Base-by-base conservation (phyloP, 2,797 vertebrate genomes). In the Ammospiza maritima region DNA sequence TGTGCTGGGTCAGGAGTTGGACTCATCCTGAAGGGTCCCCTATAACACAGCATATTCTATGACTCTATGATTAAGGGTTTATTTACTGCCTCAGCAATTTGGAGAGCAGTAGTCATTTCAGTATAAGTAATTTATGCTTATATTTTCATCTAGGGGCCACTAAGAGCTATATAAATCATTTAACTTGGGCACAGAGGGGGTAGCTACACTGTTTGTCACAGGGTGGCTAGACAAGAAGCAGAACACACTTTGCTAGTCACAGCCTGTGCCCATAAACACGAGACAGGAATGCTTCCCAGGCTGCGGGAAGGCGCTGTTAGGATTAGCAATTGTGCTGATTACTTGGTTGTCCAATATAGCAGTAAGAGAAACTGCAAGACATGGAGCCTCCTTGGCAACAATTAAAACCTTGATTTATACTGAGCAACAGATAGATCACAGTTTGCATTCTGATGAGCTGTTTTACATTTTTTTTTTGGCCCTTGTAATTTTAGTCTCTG, bases 391-490 rank as follows among this genome's bases (percentile, higher is more conserved):
- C 83, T 76, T 82, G 64, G 88, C 85, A 96, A 86, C 80, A 94
- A 45, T 86, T 92, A 90, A 90, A 97, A 87, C 71, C 27, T 79
- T 83, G 58, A 81, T 87, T 94, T 94, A 58, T 58, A 53, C 65
- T 65, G 14, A 84, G 85, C 76, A 93, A 85, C 92, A 88, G 54
- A 71, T 38, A 88, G 69, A 86, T 78, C 89, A 78, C 58, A 20
- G 60, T 86, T 88, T 90, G 87, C 88, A 94, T 96, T 92, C 89
- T 93, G 70, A 94, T 95, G 79, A 94, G 58, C 79, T 94, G 56
- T 30, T 96, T 93, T 91, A 89, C 90, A 34, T 82, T 60, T 64
- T 62, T 57, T 58, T 50, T 95, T 93, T 90, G 88, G 85, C 80
- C 70, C 76, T 56, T 76, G 64, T 74, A 72, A 90, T 89, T 94